Conservation (phyloP, 2,113 vertebrate genomes). For the Ceyx margarethae region DNA sequence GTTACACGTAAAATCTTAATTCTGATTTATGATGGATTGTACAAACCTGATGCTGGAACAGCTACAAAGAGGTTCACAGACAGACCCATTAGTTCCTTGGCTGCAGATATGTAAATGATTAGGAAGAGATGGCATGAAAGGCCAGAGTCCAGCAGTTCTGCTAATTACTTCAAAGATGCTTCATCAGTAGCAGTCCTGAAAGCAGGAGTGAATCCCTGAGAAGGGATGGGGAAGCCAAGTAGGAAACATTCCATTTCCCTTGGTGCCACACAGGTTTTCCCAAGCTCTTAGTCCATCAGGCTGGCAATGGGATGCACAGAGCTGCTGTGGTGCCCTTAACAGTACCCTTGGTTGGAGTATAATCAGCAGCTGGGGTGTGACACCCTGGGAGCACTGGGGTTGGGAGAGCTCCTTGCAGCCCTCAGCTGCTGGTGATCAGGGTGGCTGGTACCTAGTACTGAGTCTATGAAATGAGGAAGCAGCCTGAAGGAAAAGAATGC, state of each 20-base stretch:
- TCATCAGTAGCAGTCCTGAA: neutral
- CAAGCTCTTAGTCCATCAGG: neutral
- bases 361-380: neutral
- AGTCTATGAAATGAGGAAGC: neutral
- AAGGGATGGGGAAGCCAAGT: neutral
- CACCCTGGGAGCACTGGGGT: rapidly evolving
- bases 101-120: neutral
- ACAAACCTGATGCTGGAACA: neutral
- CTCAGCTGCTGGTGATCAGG: neutral
- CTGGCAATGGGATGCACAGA: neutral
- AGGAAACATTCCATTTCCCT: neutral
- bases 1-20: neutral
- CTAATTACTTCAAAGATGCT: neutral
- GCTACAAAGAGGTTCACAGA: neutral
- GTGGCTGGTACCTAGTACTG: neutral
- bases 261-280: neutral
- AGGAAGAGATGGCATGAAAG: neutral
- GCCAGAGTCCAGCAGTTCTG: neutral
- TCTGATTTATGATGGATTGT: neutral
- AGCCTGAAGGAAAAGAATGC: neutral
- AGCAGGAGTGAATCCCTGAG: neutral
- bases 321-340: neutral
- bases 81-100: neutral
- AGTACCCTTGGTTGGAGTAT: neutral
- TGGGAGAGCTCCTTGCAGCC: neutral